These are phyloP conservation scores for Hormaphis cornu DNA, from an alignment of 1,140 invertebrate genomes.

Conservation along the genomic window DNA sequence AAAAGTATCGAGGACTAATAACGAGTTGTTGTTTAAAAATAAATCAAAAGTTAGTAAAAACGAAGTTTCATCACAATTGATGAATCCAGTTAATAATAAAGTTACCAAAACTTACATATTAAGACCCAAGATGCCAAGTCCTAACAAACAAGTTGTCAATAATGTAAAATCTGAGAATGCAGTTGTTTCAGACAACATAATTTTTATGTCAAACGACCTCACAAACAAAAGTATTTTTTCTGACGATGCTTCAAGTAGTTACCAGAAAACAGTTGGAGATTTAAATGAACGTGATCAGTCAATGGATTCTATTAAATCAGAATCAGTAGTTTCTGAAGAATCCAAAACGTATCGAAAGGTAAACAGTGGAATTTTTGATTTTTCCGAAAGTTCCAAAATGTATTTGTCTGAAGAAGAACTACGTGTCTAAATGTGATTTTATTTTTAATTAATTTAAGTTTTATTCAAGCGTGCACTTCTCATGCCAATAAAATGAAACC, in stretches of 20 bases:
- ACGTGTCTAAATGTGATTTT: neutral
- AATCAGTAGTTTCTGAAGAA: neutral
- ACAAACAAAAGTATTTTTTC: neutral
- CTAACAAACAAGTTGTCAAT: neutral
- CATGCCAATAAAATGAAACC: neutral
- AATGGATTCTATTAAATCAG: neutral
- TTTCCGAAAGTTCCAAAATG: neutral
- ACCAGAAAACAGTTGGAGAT: neutral
- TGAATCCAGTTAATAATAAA: neutral
- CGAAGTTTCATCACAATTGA: neutral
- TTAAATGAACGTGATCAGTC: neutral
- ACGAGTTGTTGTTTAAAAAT: neutral
- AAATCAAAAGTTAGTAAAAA: neutral
- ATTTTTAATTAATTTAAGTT: neutral
- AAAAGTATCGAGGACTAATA: neutral
- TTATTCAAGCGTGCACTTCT: neutral
- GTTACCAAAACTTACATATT: neutral
- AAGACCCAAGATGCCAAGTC: neutral
- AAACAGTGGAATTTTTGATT: neutral
- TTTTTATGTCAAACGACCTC: neutral
- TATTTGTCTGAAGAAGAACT: neutral
- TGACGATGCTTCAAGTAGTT: neutral
- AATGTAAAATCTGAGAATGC: neutral
- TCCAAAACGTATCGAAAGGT: neutral
- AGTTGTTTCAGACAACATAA: neutral